A percentile compares a stretch with the other conserved stretches of the same genome.
phyloP scores from a whole-genome alignment of 2,797 vertebrate genomes.

The Bradypodion ventrale region DNA sequence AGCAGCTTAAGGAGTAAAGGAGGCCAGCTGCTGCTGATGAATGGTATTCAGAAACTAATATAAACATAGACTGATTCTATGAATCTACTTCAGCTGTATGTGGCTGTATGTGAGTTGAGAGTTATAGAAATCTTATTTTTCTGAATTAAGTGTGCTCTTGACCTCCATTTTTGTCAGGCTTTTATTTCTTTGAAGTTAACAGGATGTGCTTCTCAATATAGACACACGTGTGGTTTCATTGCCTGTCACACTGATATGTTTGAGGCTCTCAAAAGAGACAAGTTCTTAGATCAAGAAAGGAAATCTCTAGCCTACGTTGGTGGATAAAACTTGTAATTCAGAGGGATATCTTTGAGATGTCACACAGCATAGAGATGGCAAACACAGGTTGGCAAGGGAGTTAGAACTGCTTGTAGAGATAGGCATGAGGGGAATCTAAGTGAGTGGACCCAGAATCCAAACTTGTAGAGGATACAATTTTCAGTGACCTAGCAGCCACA shows the following conservation, averaged over 20 bases:
- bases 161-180: background rate
- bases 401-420: background rate
- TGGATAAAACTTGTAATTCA: too few relatives aligned
- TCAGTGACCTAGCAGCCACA: too few relatives aligned
- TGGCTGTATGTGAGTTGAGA: background rate
- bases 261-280: background rate
- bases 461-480: background rate
- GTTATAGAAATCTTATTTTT: background rate
- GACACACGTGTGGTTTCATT: background rate
- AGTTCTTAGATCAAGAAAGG: background rate
- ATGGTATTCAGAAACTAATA: conserved; percentile 42
- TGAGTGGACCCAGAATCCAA: background rate
- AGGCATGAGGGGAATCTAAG: too few relatives aligned
- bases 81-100: background rate
- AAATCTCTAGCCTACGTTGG: background rate
- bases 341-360: too few relatives aligned
- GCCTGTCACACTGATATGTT: background rate
- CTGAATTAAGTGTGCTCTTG: background rate
- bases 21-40: background rate
- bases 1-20: background rate
- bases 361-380: background rate
- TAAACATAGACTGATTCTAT: background rate
- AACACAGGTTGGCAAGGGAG: background rate
- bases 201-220: background rate
- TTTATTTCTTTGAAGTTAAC: too few relatives aligned